Base-by-base conservation (phyloP, 2,888 invertebrate species). In the Eubasilissa splendida region DNA sequence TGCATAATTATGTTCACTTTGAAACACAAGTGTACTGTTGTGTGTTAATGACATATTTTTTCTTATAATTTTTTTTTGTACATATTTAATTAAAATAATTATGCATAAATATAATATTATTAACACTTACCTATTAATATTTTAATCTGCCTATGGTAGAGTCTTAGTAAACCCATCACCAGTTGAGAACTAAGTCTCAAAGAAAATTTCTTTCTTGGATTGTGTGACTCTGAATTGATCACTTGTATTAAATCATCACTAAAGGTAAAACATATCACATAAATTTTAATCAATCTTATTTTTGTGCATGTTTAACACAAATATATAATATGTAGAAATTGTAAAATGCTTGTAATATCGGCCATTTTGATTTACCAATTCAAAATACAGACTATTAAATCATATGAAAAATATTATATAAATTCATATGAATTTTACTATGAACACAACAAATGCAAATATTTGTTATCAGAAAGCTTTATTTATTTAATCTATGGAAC, bases 171-270 rank as follows among this genome's bases (percentile, higher is more conserved):
- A n/a, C 68, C 68, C 10, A 52, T 14, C n/a, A 68, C 4, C 14
- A 68, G 50, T 42, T 68, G 68, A 50, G 68, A 52, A 68, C 68
- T 68, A 14, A 68, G 68, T 4, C 68, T n/a, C 7, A 68, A 50
- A 3, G 68, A 68, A 52, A 68, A 68, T 10, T 50, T 68, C 4
- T 14, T 33, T n/a, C 12, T 12, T 2, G 68, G 68, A 50, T 14
- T 68, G 50, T 7, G 10, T 3, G 68, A 11, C 52, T 68, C 68
- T 8, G 68, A 68, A 52, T n/a, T n/a, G 10, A 68, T 68, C 4
- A 68, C 68, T 8, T 8, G 42, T 0, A 4, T 1, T 14, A 68
- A 68, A 68, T 68, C 68, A 68, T 68, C 52, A 3, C 68, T 68
- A 50, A 68, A 68, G 50, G 7, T 63, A 10, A 63, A 33, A 63